These are phyloP conservation scores for Sebastes steindachneri DNA, from an alignment of 2,797 vertebrate genomes.

Conservation along the genomic window DNA sequence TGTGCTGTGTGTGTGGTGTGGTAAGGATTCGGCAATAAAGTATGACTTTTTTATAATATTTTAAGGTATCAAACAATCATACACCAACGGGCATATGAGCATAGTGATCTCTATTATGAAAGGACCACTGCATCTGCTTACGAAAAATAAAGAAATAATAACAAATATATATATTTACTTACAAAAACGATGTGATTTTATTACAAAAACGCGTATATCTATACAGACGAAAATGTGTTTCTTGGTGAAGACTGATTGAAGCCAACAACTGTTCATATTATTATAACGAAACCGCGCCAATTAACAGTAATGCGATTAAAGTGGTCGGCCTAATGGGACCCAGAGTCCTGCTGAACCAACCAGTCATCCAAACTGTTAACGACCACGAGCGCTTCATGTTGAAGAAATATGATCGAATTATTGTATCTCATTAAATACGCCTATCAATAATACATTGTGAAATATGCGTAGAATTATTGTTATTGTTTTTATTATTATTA, in stretches of 20 bases:
- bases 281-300: neutral
- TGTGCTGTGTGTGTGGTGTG: neutral
- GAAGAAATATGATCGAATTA: neutral
- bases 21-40: too few species aligned
- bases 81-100: neutral
- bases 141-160: neutral
- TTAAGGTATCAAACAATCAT: neutral
- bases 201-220: neutral
- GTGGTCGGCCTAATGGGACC: neutral
- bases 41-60: neutral
- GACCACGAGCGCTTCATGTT: neutral
- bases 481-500: neutral
- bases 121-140: neutral
- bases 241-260: neutral
- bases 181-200: neutral
- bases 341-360: neutral
- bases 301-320: neutral
- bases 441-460: neutral
- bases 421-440: neutral
- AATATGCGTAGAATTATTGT: neutral
- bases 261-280: neutral
- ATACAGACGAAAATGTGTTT: neutral
- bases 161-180: neutral
- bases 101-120: neutral
- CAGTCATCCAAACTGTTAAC: neutral